Base-by-base conservation (phyloP, 1,140 invertebrate genomes). In the Drosophila triauraria region DNA sequence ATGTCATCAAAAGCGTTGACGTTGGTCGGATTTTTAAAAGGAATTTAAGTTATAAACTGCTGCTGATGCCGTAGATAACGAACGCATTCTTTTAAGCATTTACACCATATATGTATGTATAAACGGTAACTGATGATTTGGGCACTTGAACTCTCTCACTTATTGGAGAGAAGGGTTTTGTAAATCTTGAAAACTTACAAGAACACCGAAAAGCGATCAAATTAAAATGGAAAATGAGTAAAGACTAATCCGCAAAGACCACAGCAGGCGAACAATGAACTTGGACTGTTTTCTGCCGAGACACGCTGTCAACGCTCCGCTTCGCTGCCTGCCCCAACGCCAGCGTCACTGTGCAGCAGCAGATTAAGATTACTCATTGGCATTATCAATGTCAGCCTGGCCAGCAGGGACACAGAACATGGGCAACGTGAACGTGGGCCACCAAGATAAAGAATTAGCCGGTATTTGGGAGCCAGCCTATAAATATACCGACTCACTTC, bases 261-360 rank as follows among this genome's bases (percentile, higher is more conserved):
- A 63, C 69, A 90, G 67, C 74, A 47, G 67, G 62, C 85, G 84
- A 88, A 88, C 84, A 88, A 88, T 90, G 84, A 88, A 88, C 84
- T 88, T 88, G 85, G 56, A 90, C 84, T 88, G 82, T 76, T 51
- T 32, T 25, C 13, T 15, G 32, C 47, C 57, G 47, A 78, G 42
- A 70, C 44, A 72, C 82, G 61, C 75, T 80, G 77, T 78, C 74
- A 84, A 68, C 80, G 83, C 32, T 65, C 47, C 61, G 67, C 77
- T 88, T 84, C 85, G 84, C 62, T 90, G 84, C 77, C 50, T 64
- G 53, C 53, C 53, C 32, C 9, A 38, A n/a, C 51, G 50, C 17
- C 23, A 32, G 38, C 50, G 54, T 44, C 43, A 43, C 32, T 54
- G 27, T 70, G 47, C 69, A 65, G 48, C 67, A 69, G 46, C 47